Evolutionary conservation across 2,888 invertebrate species (phyloP), one percentile per base, ranked within the genome.

Genomic region (Hololepta plana): DNA sequence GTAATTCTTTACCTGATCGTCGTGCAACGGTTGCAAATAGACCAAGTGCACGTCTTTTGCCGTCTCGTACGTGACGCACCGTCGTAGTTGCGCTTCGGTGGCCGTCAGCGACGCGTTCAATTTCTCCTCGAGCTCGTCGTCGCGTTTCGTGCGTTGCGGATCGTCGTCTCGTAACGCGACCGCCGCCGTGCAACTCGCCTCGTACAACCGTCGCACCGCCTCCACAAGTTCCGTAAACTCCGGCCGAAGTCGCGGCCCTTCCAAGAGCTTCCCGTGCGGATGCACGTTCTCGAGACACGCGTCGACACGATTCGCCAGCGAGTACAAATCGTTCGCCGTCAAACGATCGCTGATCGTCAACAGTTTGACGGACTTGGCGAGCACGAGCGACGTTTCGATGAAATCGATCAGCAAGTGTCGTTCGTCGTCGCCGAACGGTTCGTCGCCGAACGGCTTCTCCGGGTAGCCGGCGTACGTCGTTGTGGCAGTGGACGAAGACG

Each of bases 331-430:
- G n/a, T n/a, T n/a, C n/a, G 68, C 64, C 38, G 77, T 76, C 17
- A 79, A 52, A 20, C 70, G 67, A 51, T 77, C 67, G 11, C 70
- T 71, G 36, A 75, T 69, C 20, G 72, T 67, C 17, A 74, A 44
- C 39, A 59, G 34, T 49, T 69, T 63, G 3, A 77, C 79, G 66
- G 75, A 79, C 55, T 85, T 82, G n/a, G 85, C 77, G n/a, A 90
- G 62, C 1, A 76, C 73, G 30, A 80, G 77, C 24, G 81, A 67
- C 15, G 77, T 76, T 48, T 90, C 88, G 12, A 90, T 73, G 44
- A 90, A 72, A 20, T 70, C 72, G 4, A 84, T 59, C 2, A 91
- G 57, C 24, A 76, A 62, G 4, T 62, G 60, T 36, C 67, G 64
- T 50, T 87, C 85, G 4, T 77, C 73, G 2, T 64, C 63, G 1